phyloP scores from a whole-genome alignment of 2,888 invertebrate genomes.

The Gortyna flavago region DNA sequence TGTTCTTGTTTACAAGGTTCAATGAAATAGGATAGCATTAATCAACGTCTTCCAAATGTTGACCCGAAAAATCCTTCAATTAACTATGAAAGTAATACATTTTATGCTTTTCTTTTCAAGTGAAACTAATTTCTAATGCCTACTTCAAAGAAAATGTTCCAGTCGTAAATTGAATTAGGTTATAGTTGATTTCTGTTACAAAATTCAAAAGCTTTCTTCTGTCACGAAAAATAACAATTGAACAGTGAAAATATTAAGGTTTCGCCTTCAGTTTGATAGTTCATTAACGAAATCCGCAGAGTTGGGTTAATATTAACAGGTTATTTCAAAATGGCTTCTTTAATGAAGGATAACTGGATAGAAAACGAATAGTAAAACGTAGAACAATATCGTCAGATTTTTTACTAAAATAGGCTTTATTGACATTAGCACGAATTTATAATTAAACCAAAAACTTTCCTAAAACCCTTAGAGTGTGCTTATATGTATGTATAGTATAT shows the following conservation, averaged over 20 bases:
- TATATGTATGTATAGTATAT: constrained; percentile 7
- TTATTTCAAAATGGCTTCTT: constrained; percentile 5
- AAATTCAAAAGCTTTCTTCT: constrained; percentile 29
- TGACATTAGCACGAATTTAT: constrained; percentile 11
- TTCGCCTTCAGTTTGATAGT: constrained; percentile 13
- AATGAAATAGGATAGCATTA: constrained; percentile 58
- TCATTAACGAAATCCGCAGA: constrained; percentile 33
- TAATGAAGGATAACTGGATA: neutral
- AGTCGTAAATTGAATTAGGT: constrained; percentile 19
- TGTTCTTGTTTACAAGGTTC: constrained; percentile 75
- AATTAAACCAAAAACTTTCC: constrained; percentile 30
- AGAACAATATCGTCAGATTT: neutral
- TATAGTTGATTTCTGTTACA: constrained; percentile 19
- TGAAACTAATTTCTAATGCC: constrained; percentile 9
- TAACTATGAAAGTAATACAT: constrained; percentile 28
- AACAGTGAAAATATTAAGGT: constrained; percentile 20
- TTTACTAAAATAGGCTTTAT: neutral
- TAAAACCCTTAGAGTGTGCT: neutral
- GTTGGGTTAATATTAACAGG: constrained; percentile 9
- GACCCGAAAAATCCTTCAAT: constrained; percentile 34
- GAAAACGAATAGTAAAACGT: neutral
- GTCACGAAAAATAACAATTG: constrained; percentile 4
- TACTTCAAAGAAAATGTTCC: constrained; percentile 17
- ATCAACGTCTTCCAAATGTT: constrained; percentile 57
- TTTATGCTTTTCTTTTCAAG: neutral